Conservation (phyloP, 2,888 invertebrate species). For the Atethmia centrago region DNA sequence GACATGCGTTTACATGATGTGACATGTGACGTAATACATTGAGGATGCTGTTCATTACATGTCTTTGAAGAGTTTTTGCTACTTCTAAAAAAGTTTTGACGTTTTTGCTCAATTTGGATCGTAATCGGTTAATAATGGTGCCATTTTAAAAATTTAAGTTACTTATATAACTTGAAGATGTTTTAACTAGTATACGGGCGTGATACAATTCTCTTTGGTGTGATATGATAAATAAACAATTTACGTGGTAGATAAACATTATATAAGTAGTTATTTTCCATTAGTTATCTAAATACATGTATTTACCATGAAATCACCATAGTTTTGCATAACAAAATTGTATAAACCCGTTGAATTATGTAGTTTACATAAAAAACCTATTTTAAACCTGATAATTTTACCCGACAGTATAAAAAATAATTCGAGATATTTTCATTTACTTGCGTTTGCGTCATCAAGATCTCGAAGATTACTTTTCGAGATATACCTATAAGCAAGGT, state of each 20-base stretch:
- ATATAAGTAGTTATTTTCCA: conserved; percentile 14
- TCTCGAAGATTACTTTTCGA: conserved; percentile 17
- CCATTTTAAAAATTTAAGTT: neutral
- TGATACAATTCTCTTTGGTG: too few relatives aligned
- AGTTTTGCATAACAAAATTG: conserved; percentile 28
- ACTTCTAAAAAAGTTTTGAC: neutral
- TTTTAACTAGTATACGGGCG: conserved; percentile 2
- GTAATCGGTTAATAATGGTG: neutral
- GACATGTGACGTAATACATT: conserved; percentile 39
- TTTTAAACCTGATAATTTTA: neutral
- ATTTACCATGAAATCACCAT: conserved; percentile 23
- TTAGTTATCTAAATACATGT: conserved; percentile 19
- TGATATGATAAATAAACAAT: conserved; percentile 14
- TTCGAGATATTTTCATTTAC: neutral
- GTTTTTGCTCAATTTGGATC: conserved; percentile 38
- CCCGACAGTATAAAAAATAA: conserved; percentile 7
- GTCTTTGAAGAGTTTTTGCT: conserved; percentile 41
- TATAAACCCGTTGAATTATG: conserved; percentile 6
- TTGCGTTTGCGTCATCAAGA: conserved; percentile 30
- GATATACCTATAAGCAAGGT: neutral
- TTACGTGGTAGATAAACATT: neutral
- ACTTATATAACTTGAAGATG: neutral
- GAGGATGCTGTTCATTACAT: conserved; percentile 31
- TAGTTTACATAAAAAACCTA: conserved; percentile 22
- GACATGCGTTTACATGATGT: conserved; percentile 15